Percentiles rank a stretch among this genome's conserved stretches.
Conservation (phyloP, 2,113 vertebrate species). For the Barnardius zonarius region DNA sequence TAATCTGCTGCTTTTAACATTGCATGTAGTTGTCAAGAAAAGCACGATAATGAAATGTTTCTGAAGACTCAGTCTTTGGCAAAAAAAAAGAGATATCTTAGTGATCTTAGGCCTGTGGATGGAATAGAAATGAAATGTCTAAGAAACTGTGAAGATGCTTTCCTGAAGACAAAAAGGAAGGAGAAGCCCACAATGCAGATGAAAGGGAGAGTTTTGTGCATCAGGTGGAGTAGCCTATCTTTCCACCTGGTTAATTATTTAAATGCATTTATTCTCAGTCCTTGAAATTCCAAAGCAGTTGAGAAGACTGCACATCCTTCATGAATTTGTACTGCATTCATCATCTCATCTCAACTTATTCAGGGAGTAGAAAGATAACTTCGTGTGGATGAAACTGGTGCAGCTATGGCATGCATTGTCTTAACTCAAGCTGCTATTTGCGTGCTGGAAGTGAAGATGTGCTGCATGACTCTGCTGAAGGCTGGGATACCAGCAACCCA, state of each 20-base stretch:
- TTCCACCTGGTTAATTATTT: neutral
- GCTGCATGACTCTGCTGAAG: neutral
- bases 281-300: neutral
- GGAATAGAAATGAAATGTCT: neutral
- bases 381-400: neutral
- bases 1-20: constrained; percentile 60
- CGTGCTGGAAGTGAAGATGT: neutral
- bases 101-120: neutral
- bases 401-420: neutral
- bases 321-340: neutral
- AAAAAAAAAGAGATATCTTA: neutral
- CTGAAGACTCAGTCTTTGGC: constrained; percentile 10
- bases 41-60: constrained; percentile 44
- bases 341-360: neutral
- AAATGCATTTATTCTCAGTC: neutral
- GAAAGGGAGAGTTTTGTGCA: neutral
- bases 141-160: neutral
- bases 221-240: neutral
- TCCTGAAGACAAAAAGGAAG: neutral
- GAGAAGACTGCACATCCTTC: neutral
- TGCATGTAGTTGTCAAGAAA: constrained; percentile 36
- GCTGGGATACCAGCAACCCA: neutral
- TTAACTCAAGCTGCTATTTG: neutral
- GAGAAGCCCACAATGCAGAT: neutral
- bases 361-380: neutral